Base-by-base conservation (phyloP, 1,140 invertebrate genomes). In the Achatina immaculata region DNA sequence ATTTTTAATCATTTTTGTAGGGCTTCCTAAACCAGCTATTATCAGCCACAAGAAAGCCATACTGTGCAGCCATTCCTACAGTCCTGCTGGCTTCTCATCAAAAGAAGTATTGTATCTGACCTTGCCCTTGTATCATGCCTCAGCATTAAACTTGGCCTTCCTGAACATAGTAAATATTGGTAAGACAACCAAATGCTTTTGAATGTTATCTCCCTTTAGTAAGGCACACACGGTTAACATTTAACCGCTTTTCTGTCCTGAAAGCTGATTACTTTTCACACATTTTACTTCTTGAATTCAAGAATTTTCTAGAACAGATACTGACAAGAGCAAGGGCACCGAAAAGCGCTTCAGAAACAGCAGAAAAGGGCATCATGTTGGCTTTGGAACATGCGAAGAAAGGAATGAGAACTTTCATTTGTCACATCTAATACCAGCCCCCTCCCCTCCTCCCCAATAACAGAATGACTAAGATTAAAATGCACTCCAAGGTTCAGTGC, bases 51-150 rank as follows among this genome's bases (percentile, higher is more conserved):
- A 58, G 43, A 77, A 76, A 24, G 24, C 55, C 0, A 9, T 82
- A 7, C 31, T 66, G 0, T 65, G 40, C 43, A 48, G 43, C 24
- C 6, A 58, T 40, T 36, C 43, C 19, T 78, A 69, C 28, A 9
- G 11, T 11, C 9, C 73, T 40, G 45, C 69, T 58, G 74, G 77
- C 0, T 78, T 80, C 65, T 69, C 40, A 6, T 24, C 74, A 2
- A 71, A 84, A 16, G 86, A 87, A n/a, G 78, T 86, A 0, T 4
- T 87, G 74, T 87, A 87, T 62, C 62, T 81, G 24, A 55, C 83
- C 1, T 45, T 87, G 43, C 86, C 86, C 0, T 62, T 87, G 34
- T 87, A 87, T 48, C 86, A 87, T 58, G 77, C 82, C 1, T 74
- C 85, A 7, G 85, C 69, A 21, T 34, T 79, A 9, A 55, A 84